A percentile compares a stretch with the other conserved stretches of the same genome.
phyloP scores from a whole-genome alignment of 2,888 invertebrate genomes.

The Macaria notata region DNA sequence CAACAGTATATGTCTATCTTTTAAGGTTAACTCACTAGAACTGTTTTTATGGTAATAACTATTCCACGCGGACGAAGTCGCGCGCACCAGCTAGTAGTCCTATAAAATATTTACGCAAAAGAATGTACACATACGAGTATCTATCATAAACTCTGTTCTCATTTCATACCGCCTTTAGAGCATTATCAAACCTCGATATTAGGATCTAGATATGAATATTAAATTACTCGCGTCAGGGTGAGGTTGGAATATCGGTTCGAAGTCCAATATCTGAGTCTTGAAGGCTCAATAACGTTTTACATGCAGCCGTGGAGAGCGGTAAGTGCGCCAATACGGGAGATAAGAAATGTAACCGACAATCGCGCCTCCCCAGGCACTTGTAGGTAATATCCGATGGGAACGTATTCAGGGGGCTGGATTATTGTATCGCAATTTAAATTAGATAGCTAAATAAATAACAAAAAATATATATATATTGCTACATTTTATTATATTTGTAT shows the following conservation, averaged over 20 bases:
- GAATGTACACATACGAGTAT: no score
- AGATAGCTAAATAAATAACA: no score
- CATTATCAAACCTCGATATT: conserved; percentile 30
- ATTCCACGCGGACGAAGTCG: no score
- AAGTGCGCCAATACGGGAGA: conserved; percentile 63
- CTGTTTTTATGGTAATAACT: no score
- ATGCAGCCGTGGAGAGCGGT: conserved; percentile 54
- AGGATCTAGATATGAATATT: conserved; percentile 52
- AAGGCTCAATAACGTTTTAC: conserved; percentile 66
- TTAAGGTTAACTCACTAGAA: no score
- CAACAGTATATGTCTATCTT: no score
- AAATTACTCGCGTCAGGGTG: conserved; percentile 46
- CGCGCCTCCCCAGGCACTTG: conserved; percentile 52
- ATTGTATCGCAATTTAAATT: no score
- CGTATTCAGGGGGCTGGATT: conserved; percentile 3
- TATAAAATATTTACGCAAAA: no score
- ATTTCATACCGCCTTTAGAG: conserved; percentile 22
- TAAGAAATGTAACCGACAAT: conserved; percentile 65
- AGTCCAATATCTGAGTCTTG: conserved; percentile 60
- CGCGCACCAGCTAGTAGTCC: no score
- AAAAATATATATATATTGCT: no score
- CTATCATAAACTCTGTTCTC: background rate
- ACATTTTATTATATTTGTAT: no score
- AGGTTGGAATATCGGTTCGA: conserved; percentile 48
- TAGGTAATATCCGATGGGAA: conserved; percentile 44